phyloP scores from a whole-genome alignment of 1,140 invertebrate genomes.

The Brachionus sp. region DNA sequence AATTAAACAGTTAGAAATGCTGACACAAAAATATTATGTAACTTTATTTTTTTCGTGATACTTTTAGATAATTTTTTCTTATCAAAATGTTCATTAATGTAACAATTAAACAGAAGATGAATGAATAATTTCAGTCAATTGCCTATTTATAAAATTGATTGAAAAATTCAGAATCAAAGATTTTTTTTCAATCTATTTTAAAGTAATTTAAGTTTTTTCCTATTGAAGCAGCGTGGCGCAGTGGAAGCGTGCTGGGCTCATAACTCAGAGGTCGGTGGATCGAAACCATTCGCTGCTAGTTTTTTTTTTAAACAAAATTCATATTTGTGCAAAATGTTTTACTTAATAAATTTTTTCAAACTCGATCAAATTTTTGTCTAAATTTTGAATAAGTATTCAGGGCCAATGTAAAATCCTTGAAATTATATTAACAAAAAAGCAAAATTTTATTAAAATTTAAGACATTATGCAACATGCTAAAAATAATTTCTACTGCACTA shows the following conservation, averaged over 20 bases:
- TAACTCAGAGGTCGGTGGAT: constrained; percentile 94
- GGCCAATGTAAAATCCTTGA: too few species aligned
- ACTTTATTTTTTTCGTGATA: background rate
- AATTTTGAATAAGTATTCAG: background rate
- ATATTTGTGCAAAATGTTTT: too few species aligned
- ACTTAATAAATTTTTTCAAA: too few species aligned
- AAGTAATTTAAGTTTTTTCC: background rate
- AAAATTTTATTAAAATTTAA: background rate
- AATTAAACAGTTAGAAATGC: background rate
- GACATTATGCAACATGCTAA: background rate
- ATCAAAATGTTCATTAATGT: background rate
- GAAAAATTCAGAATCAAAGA: too few species aligned
- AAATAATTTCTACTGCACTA: background rate
- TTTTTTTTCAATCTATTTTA: background rate
- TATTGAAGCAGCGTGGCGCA: constrained; percentile 82
- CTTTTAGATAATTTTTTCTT: background rate
- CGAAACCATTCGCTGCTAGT: constrained; percentile 88
- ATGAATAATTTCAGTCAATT: too few species aligned
- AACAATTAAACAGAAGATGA: too few species aligned
- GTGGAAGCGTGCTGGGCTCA: constrained; percentile 95
- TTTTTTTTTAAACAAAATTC: too few species aligned
- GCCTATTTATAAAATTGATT: too few species aligned
- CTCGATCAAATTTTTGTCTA: too few species aligned
- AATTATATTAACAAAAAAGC: too few species aligned
- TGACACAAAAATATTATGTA: background rate